These are phyloP conservation scores for Antheraea mylitta DNA, from an alignment of 1,140 invertebrate genomes.

Conservation along the genomic window DNA sequence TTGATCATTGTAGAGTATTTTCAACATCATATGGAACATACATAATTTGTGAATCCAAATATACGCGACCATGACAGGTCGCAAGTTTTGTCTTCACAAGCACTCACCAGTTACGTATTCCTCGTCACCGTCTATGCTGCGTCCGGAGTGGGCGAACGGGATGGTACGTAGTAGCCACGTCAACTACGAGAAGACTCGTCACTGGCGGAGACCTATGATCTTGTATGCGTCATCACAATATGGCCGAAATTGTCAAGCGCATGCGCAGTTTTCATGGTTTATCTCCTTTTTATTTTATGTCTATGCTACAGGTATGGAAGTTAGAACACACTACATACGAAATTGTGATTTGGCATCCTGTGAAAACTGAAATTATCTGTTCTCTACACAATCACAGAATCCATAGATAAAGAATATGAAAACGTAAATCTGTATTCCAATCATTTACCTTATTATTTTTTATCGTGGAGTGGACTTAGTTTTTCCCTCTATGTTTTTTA, in stretches of 20 bases:
- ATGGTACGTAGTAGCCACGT: conserved; percentile 96
- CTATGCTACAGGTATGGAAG: background rate
- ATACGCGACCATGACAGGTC: conserved; percentile 81
- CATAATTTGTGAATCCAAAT: conserved; percentile 62
- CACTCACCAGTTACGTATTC: conserved; percentile 96
- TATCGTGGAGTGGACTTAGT: too few relatives aligned
- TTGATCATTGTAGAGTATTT: conserved; percentile 18
- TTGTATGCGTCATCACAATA: conserved; percentile 86
- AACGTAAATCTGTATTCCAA: too few relatives aligned
- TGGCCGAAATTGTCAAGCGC: conserved; percentile 78
- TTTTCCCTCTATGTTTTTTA: too few relatives aligned
- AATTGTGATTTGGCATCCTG: too few relatives aligned
- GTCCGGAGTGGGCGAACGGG: conserved; percentile 93
- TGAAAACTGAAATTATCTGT: too few relatives aligned
- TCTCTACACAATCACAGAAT: too few relatives aligned
- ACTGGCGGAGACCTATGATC: conserved; percentile 85
- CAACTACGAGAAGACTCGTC: conserved; percentile 95
- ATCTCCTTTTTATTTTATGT: background rate
- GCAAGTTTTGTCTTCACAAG: conserved; percentile 84
- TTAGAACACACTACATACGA: background rate
- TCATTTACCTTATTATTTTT: too few relatives aligned
- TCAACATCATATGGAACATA: conserved; percentile 47
- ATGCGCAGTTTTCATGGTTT: conserved; percentile 44
- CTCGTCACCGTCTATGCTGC: conserved; percentile 95
- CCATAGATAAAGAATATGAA: too few relatives aligned